phyloP scores from a whole-genome alignment of 2,888 invertebrate genomes.

The Rapana venosa region DNA sequence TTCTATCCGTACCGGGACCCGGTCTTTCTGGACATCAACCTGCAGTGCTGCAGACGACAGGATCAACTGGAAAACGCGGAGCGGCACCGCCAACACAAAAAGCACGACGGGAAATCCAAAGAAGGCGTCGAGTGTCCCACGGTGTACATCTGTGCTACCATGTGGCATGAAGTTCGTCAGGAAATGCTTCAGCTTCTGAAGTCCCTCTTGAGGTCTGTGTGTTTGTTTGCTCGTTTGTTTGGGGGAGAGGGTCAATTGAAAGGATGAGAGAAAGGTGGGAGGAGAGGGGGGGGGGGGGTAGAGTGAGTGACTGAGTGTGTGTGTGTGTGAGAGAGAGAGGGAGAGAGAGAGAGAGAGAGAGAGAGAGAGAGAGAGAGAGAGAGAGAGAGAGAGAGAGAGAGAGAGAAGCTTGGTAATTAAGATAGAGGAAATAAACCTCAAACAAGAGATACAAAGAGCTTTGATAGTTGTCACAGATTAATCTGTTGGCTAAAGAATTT shows the following conservation, averaged over 20 bases:
- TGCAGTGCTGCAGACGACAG: constrained; percentile 88
- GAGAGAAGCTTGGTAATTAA: no score
- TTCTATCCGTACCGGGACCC: constrained; percentile 84
- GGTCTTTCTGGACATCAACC: constrained; percentile 93
- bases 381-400: no score
- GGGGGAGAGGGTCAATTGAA: no score
- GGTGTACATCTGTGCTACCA: constrained; percentile 97
- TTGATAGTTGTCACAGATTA: no score
- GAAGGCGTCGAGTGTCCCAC: constrained; percentile 43
- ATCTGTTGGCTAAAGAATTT: no score
- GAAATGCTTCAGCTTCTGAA: constrained; percentile 95
- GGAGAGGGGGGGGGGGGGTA: no score
- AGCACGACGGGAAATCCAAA: constrained; percentile 30
- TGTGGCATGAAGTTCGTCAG: constrained; percentile 99
- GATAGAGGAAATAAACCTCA: no score
- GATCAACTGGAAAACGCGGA: constrained; percentile 84
- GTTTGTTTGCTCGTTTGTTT: neutral
- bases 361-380: neutral
- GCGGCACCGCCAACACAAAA: constrained; percentile 12
- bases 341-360: neutral
- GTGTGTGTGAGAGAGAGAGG: neutral
- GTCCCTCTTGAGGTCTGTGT: constrained; percentile 82
- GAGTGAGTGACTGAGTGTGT: no score
- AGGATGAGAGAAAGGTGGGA: no score
- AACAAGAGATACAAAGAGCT: no score